These are phyloP conservation scores for Cephus spinipes DNA, from an alignment of 2,888 invertebrate species.

Conservation along the genomic window DNA sequence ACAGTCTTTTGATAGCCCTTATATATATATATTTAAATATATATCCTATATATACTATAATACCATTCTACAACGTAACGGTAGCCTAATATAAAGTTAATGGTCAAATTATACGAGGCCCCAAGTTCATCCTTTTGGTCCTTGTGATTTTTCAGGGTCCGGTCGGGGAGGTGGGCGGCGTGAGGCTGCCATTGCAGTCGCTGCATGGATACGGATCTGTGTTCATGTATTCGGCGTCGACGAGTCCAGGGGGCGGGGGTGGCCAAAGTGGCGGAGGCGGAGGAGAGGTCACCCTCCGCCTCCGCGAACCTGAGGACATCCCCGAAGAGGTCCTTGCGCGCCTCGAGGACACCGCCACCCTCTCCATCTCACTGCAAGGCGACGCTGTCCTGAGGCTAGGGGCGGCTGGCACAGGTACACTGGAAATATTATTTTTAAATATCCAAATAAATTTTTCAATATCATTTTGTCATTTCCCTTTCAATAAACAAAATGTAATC, in stretches of 20 bases:
- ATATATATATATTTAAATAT: no score
- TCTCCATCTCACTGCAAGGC: constrained; percentile 64
- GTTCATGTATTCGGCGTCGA: constrained; percentile 66
- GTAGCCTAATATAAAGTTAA: no score
- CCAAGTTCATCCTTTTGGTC: neutral
- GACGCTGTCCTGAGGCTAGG: constrained; percentile 64
- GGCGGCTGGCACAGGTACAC: constrained; percentile 60
- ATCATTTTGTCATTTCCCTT: no score
- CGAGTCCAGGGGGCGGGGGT: constrained; percentile 61
- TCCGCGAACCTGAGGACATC: constrained; percentile 65
- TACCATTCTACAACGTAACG: no score
- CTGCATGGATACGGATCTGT: constrained; percentile 66
- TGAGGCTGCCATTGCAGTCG: constrained; percentile 64
- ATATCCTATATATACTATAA: no score
- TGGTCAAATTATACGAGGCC: no score
- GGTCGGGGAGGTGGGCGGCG: constrained; percentile 65
- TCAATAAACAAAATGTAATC: no score
- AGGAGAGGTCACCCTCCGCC: constrained; percentile 63
- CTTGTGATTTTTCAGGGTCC: constrained; percentile 56
- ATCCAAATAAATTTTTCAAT: no score
- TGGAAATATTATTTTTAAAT: no score
- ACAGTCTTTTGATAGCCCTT: no score
- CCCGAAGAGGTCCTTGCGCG: constrained; percentile 65
- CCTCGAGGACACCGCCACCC: constrained; percentile 64
- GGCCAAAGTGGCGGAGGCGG: constrained; percentile 57